These are phyloP conservation scores for Sturmia bella DNA, from an alignment of 2,888 invertebrate species.

Conservation along the genomic window DNA sequence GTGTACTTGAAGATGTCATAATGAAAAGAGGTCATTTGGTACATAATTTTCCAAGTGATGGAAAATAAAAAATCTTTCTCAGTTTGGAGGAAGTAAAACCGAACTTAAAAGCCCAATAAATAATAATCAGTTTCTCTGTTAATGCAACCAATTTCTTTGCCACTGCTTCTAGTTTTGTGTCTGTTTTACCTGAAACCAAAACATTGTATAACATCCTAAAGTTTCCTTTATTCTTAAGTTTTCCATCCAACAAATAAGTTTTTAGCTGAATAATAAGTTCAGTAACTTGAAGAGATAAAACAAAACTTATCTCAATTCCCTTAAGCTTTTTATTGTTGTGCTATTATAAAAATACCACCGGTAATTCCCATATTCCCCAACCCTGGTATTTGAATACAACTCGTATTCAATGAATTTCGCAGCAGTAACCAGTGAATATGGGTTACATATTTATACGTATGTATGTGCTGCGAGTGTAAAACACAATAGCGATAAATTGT, in stretches of 20 bases:
- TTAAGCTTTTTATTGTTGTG: slow-evolving; percentile 1
- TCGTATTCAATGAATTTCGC: slow-evolving; percentile 42
- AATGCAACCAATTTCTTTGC: not conserved
- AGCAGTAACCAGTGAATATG: slow-evolving; percentile 48
- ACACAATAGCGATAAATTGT: slow-evolving; percentile 10
- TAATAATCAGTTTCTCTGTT: no score
- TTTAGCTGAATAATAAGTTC: slow-evolving; percentile 46
- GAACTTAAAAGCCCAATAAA: no score
- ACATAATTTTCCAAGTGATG: no score
- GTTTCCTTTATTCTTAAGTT: slow-evolving; percentile 40
- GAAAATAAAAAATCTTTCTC: no score
- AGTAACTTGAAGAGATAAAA: slow-evolving; percentile 3
- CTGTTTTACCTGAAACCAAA: no score
- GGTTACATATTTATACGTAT: slow-evolving; percentile 15
- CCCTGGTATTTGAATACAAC: not conserved
- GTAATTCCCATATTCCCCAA: not conserved
- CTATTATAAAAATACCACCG: not conserved
- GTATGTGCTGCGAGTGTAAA: not conserved
- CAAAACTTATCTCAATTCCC: not conserved
- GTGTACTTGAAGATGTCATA: no score
- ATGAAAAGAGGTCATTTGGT: no score
- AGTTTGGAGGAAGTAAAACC: no score
- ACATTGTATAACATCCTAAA: not conserved
- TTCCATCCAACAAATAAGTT: slow-evolving; percentile 38
- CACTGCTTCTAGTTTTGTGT: no score